phyloP scores from a whole-genome alignment of 1,140 invertebrate genomes.

The Lordiphosa collinella region DNA sequence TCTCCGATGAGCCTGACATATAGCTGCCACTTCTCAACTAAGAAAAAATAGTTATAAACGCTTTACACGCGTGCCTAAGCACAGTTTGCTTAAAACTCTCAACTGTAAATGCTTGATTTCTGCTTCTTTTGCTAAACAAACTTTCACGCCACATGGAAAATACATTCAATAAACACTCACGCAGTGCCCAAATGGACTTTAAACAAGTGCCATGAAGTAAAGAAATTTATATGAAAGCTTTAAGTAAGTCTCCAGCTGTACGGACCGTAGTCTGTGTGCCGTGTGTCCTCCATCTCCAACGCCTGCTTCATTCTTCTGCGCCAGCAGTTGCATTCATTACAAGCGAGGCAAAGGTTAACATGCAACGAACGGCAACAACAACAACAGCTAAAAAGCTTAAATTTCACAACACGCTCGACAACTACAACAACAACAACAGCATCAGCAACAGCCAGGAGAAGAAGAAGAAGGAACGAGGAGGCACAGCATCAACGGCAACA shows the following conservation, averaged over 20 bases:
- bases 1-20: too few relatives aligned
- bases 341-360: conserved; percentile 75
- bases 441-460: conserved; percentile 26
- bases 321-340: conserved; percentile 70
- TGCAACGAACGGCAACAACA: conserved; percentile 62
- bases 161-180: conserved; percentile 74
- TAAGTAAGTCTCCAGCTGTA: conserved; percentile 66
- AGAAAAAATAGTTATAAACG: too few relatives aligned
- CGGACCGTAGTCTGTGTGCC: conserved; percentile 7
- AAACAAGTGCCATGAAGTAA: conserved; percentile 71
- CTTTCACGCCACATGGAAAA: conserved; percentile 33
- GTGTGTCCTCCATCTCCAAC: conserved; percentile 5
- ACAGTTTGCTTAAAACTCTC: neutral
- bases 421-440: conserved; percentile 35
- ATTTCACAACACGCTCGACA: conserved; percentile 73
- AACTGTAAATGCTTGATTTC: conserved; percentile 17
- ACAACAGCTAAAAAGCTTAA: conserved; percentile 75
- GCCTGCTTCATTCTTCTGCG: conserved; percentile 19
- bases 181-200: conserved; percentile 73
- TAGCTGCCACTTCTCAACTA: too few relatives aligned
- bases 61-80: too few relatives aligned
- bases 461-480: conserved; percentile 18
- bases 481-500: conserved; percentile 36
- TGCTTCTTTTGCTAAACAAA: conserved; percentile 4
- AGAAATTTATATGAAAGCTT: conserved; percentile 72